Evolutionary conservation across 2,888 invertebrate species (phyloP).

Genomic region (Scaeva pyrastri): DNA sequence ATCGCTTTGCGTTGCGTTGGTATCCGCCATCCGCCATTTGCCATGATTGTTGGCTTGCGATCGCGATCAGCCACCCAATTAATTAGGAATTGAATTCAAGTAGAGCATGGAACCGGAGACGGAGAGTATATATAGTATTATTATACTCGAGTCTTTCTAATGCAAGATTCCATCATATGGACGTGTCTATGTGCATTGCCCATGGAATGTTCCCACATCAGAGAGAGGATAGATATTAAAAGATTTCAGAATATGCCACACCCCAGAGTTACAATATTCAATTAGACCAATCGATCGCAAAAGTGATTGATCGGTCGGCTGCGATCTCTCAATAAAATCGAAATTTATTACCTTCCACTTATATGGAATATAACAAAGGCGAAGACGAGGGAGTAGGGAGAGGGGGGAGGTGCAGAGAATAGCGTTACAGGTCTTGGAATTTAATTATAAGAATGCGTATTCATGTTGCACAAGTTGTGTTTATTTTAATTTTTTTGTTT

Average conservation of each 20-base stretch:
- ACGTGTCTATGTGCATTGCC: too few relatives aligned
- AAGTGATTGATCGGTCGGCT: conserved; percentile 64
- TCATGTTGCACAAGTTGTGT: conserved; percentile 16
- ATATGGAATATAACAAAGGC: not conserved
- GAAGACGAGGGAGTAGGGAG: too few relatives aligned
- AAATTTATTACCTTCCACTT: conserved; percentile 48
- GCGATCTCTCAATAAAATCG: conserved; percentile 65
- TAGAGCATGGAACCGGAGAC: conserved; percentile 5
- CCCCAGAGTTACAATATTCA: conserved; percentile 52
- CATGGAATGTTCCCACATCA: conserved; percentile 29
- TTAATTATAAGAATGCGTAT: conserved; percentile 55
- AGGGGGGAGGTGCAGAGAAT: too few relatives aligned
- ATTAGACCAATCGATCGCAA: conserved; percentile 53
- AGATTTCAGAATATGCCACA: conserved; percentile 51
- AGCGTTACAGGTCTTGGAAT: conserved; percentile 31
- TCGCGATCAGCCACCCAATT: conserved; percentile 61
- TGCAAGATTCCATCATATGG: too few relatives aligned
- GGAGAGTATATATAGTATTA: not conserved
- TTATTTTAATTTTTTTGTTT: too few relatives aligned
- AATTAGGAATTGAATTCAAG: conserved; percentile 65
- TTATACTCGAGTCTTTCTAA: not conserved
- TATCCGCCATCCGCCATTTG: too few relatives aligned
- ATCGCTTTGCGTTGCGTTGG: conserved; percentile 56
- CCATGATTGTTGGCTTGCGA: conserved; percentile 46
- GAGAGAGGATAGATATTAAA: not conserved